Evolutionary conservation across 2,797 vertebrate species (phyloP), one percentile per base, ranked within the genome.

Genomic region (Enteromius afrohamiltoni): DNA sequence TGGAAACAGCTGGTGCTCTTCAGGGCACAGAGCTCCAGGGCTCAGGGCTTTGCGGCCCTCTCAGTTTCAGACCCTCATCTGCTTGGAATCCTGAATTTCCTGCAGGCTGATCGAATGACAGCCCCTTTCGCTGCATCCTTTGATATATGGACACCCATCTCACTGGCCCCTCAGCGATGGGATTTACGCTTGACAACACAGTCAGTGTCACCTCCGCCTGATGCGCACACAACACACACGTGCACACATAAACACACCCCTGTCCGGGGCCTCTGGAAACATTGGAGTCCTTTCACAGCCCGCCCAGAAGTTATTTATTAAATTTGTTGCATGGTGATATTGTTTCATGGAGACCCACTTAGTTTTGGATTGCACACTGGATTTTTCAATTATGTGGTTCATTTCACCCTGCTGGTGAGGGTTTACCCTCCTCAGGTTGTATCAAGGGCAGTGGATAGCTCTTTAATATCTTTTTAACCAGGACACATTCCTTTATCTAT

Each of bases 171-270:
- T 93, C 94, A 93, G 93, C 93, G 91, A 92, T 86, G 93, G 94
- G 93, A 95, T 95, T 95, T 95, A 94, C 93, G 93, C 95, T 94
- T 95, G 93, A 95, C 93, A 95, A 95, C 94, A 95, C 94, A 93
- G 92, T 95, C 89, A 91, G 94, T 95, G 95, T 95, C 95, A 95
- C 94, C 94, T 95, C 93, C 90, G 89, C 92, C 91, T 86, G 78
- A 85, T 82, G 89, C 91, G 93, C 89, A 87, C 90, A 91, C 90
- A 77, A 77, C 81, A 76, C 70, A 84, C 86, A 87, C 83, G 80
- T 79, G 67, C 86, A 65, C 58, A 64, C 70, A 77, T 77, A 73
- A 85, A 88, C 79, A 85, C 85, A 87, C 80, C 64, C 80, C 78
- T 78, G 77, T 58, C 80, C 51, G 31, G 80, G 70, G 69, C 84